Evolutionary conservation across 2,888 invertebrate genomes (phyloP).

Genomic region (Cheilosia vernalis): DNA sequence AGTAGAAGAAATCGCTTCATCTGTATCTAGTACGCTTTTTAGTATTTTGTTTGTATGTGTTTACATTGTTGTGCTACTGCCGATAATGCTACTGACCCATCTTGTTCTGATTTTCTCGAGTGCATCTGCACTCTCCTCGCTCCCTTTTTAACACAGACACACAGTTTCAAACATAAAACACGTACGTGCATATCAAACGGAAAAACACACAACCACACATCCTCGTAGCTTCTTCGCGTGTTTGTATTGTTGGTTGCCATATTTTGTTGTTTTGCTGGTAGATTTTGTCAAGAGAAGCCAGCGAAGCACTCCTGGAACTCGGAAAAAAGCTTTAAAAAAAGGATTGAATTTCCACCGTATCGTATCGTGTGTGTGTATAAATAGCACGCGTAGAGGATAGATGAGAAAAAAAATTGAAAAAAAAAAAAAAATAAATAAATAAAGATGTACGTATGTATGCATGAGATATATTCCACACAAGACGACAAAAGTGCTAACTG

Average conservation of each 20-base stretch:
- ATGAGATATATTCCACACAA: conserved; percentile 33
- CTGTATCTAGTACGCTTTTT: conserved; percentile 43
- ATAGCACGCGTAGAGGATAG: conserved; percentile 52
- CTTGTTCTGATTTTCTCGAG: conserved; percentile 73
- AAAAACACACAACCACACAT: neutral
- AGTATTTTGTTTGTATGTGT: conserved; percentile 32
- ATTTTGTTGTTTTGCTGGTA: conserved; percentile 19
- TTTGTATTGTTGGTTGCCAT: conserved; percentile 3
- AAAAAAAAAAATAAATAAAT: neutral
- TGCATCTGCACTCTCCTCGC: conserved; percentile 70
- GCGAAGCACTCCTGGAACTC: conserved; percentile 49
- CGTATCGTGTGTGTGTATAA: conserved; percentile 49
- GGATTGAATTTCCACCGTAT: conserved; percentile 59
- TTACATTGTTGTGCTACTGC: conserved; percentile 72
- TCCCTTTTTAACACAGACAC: conserved; percentile 19
- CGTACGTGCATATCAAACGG: neutral
- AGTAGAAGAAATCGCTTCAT: conserved; percentile 56
- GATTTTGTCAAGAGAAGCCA: conserved; percentile 41
- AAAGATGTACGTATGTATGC: conserved; percentile 18
- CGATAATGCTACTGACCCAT: conserved; percentile 75
- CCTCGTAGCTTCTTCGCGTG: neutral
- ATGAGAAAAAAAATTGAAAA: neutral
- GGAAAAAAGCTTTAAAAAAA: conserved; percentile 58
- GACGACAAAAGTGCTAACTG: conserved; percentile 58
- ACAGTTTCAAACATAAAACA: neutral